Evolutionary conservation across 2,113 vertebrate species (phyloP), one percentile per base, ranked within the genome.

Genomic region (Rhinoderma darwinii): DNA sequence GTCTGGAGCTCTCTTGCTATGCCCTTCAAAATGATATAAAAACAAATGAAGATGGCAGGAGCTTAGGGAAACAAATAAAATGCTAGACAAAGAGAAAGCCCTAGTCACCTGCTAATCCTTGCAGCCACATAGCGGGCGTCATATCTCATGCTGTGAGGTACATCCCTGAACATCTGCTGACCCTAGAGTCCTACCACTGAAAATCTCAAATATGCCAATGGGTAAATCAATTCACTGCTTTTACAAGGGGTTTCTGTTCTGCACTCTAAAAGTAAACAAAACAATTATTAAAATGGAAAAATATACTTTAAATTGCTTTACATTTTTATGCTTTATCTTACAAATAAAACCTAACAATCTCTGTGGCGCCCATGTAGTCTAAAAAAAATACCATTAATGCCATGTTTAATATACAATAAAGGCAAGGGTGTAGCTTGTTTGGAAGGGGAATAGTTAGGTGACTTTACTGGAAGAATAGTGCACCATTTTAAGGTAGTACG

Each of bases 121-220:
- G 20, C 68, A 72, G 68, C 68, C 68, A 72, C 68, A 72, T 72
- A 72, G 68, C 35, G 32, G 68, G 68, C 39, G 18, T 72, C 32
- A 37, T 9, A 41, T 72, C 68, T 41, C 68, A 22, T 72, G 37
- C 68, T 72, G 68, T 41, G 68, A 39, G 32, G 20, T 25, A 41
- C 68, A 37, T 70, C 66, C 66, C 66, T 37, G 66, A 70, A 70
- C 66, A 72, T 72, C 68, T 72, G 68, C 68, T 72, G 68, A 72
- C 68, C 68, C 68, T 20, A 41, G 68, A 72, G 35, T 72, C 35
- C 18, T 39, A 72, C 22, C 35, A 22, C 32, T 70, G 18, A 35
- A 70, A 66, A 30, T 15, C 61, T 66, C 12, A 14, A 68, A 41
- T 72, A 39, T 22, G 20, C 35, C 68, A 72, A 72, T 41, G 18